Base-by-base conservation (phyloP, 2,888 invertebrate species). In the Yponomeuta evonymella region DNA sequence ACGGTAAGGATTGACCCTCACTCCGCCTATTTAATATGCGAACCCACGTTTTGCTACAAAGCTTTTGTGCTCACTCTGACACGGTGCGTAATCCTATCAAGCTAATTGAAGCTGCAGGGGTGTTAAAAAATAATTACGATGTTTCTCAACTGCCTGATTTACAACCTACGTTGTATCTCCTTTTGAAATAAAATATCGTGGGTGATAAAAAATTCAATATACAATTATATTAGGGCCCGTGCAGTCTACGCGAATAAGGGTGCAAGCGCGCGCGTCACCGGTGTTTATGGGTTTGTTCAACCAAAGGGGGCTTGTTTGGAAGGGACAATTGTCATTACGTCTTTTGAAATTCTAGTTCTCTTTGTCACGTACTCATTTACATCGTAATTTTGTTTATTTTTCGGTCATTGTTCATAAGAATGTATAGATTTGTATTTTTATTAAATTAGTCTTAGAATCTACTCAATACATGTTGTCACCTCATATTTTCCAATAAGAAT, bases 261-360 rank as follows among this genome's bases (percentile, higher is more conserved):
- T 58, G 51, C 12, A 5, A 5, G 51, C 15, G 51, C 72, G 71
- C 71, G 66, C 29, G 73, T 72, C 75, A 73, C 74, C 76, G 75
- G 76, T 77, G 80, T 78, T 79, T 81, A 79, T 48, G 66, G 66
- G 66, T 23, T 51, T 51, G 36, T 29, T 48, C 15, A 10, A 15
- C 23, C 6, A 48, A 36, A 67, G 33, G 58, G 66, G 70, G 76
- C 74, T 58, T 58, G 51, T 43, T 43, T 43, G 9, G 43, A 8
- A 43, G 43, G 43, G 43, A 43, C 43, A 43, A 43, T 43, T 43
- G 43, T 43, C 43, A 58, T 12, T 15, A 58, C 12, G 2, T 58
- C 15, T 58, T 12, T 58, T 58, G 51, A 15, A 12, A 58, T 15
- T 58, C 51, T 58, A 15, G 15, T 58, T 58, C 15, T 15, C 51